phyloP scores from a whole-genome alignment of 1,140 invertebrate genomes.

The Uloborus diversus region DNA sequence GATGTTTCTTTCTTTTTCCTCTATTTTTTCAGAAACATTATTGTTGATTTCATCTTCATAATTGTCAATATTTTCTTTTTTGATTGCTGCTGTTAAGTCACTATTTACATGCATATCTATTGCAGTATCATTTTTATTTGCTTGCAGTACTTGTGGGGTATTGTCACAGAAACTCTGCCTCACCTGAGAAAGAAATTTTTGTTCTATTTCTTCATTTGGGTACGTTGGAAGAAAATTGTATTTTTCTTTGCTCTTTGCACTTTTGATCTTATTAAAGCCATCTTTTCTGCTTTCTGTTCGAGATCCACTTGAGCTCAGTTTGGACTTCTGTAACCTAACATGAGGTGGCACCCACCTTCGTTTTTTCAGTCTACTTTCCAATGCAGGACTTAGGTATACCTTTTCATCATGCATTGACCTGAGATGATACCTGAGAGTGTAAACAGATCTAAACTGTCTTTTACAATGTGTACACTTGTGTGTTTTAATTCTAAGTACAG shows the following conservation, averaged over 20 bases:
- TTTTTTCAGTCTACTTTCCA: conserved; percentile 42
- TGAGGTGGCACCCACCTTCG: conserved; percentile 48
- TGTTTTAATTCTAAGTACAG: conserved; percentile 47
- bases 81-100: conserved; percentile 28
- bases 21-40: conserved; percentile 7
- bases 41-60: conserved; percentile 53
- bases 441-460: conserved; percentile 44
- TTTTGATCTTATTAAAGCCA: not conserved
- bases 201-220: conserved; percentile 28
- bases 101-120: conserved; percentile 30
- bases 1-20: conserved; percentile 22
- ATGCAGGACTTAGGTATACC: conserved; percentile 45
- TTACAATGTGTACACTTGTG: conserved; percentile 46
- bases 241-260: not conserved
- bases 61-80: conserved; percentile 37
- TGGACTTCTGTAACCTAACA: conserved; percentile 43
- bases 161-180: conserved; percentile 1
- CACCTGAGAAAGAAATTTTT: conserved; percentile 28
- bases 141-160: not conserved
- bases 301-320: conserved; percentile 8
- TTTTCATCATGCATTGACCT: conserved; percentile 49
- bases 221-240: conserved; percentile 5
- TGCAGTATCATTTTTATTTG: conserved; percentile 12
- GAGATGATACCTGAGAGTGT: conserved; percentile 52
- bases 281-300: not conserved